phyloP scores from a whole-genome alignment of 1,140 invertebrate genomes.

The Hylaeus volcanicus region DNA sequence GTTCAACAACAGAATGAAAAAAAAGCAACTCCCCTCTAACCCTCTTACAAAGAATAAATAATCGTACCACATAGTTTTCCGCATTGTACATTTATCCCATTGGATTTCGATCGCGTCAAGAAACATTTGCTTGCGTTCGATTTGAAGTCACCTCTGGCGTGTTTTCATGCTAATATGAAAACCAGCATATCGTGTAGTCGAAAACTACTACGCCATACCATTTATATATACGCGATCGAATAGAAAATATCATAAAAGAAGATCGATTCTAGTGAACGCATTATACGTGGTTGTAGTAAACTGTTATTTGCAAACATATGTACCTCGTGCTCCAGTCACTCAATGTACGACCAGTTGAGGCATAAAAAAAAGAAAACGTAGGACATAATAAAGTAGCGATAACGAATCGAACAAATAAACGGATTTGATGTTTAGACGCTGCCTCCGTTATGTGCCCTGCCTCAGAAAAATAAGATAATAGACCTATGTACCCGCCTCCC shows the following conservation, averaged over 20 bases:
- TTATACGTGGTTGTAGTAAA: neutral
- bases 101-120: neutral
- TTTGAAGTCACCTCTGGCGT: neutral
- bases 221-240: neutral
- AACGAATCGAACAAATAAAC: conserved; percentile 70
- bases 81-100: neutral
- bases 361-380: conserved; percentile 60
- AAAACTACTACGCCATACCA: conserved; percentile 13
- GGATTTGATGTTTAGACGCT: conserved; percentile 74
- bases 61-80: neutral
- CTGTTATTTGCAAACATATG: conserved; percentile 12
- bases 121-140: neutral
- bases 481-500: conserved; percentile 58
- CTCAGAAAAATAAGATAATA: conserved; percentile 58
- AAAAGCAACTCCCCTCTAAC: no score
- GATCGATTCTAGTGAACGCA: neutral
- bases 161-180: neutral
- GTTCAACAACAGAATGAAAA: neutral
- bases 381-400: conserved; percentile 65
- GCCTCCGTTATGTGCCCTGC: conserved; percentile 67
- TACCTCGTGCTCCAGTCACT: conserved; percentile 70
- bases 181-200: conserved; percentile 23
- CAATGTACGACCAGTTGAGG: conserved; percentile 60
- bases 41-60: conserved; percentile 7
- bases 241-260: neutral